A percentile compares a stretch with the other conserved stretches of the same genome.
Conservation (phyloP, 2,888 invertebrate species). For the Nasonia oneida region DNA sequence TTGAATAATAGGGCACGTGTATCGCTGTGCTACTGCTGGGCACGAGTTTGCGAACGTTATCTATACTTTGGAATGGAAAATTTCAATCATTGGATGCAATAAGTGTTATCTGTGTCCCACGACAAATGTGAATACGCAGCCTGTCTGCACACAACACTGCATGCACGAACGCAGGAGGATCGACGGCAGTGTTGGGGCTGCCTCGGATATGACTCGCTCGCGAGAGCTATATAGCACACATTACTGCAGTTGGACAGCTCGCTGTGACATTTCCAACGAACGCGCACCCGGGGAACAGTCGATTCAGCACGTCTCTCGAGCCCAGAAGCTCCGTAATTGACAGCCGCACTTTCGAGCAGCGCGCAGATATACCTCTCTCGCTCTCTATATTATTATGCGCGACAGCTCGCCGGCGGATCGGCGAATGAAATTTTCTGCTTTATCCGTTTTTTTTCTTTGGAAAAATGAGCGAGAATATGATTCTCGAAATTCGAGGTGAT, state of each 20-base stretch:
- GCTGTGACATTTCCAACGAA: constrained; percentile 69
- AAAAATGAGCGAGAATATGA: too few species aligned
- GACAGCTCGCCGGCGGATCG: constrained; percentile 33
- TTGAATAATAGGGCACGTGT: constrained; percentile 72
- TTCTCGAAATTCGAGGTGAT: too few species aligned
- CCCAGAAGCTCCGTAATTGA: constrained; percentile 70
- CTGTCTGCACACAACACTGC: constrained; percentile 35
- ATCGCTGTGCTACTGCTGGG: background rate
- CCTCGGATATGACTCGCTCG: background rate
- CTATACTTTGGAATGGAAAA: background rate
- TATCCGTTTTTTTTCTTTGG: background rate
- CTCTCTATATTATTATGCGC: constrained; percentile 33
- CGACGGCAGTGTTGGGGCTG: constrained; percentile 30
- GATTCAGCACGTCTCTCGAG: constrained; percentile 73
- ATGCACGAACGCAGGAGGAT: constrained; percentile 21
- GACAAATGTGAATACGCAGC: background rate
- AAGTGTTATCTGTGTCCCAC: too few species aligned
- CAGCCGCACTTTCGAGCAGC: constrained; percentile 66
- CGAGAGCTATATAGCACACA: background rate
- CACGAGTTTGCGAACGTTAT: too few species aligned
- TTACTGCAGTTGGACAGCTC: constrained; percentile 62
- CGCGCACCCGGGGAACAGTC: constrained; percentile 66
- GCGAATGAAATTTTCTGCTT: background rate
- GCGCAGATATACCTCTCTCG: background rate
- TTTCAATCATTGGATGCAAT: too few species aligned